Evolutionary conservation across 2,888 invertebrate species (phyloP).

Genomic region (Latrodectus elegans): DNA sequence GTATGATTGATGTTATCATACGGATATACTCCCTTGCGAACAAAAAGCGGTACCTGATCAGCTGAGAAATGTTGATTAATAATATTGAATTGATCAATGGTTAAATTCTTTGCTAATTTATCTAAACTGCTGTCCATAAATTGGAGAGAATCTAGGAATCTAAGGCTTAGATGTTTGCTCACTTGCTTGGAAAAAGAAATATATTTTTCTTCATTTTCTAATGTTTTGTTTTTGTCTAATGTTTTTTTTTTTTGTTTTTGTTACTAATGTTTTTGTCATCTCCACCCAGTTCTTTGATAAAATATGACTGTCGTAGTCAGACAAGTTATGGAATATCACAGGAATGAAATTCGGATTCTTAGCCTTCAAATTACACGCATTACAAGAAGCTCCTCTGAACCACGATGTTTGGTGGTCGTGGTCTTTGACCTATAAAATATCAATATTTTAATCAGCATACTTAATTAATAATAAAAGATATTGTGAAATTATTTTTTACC

Average conservation of each 20-base stretch:
- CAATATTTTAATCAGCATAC: no score
- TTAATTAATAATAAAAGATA: no score
- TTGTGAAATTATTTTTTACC: no score
- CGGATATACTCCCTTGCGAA: not conserved
- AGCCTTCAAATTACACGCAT: not conserved
- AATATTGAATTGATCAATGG: not conserved
- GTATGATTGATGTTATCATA: not conserved
- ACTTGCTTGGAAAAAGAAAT: constrained; percentile 2
- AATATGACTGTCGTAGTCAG: no score
- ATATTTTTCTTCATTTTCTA: no score
- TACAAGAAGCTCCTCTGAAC: not conserved
- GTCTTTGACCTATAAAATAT: no score
- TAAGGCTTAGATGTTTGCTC: not conserved
- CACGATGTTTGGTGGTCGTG: not conserved
- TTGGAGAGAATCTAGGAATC: not conserved
- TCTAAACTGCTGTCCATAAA: not conserved
- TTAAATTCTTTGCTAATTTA: not conserved
- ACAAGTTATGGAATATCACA: no score
- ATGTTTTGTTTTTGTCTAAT: no score
- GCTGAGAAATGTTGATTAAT: not conserved
- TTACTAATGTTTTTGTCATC: no score
- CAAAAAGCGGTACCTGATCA: not conserved
- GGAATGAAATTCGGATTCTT: no score
- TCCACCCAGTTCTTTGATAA: no score
- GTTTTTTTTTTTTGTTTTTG: no score